Percentiles rank a stretch among this genome's conserved stretches.
Evolutionary conservation across 2,888 invertebrate species (phyloP).

Genomic region (Drosophila anceps): DNA sequence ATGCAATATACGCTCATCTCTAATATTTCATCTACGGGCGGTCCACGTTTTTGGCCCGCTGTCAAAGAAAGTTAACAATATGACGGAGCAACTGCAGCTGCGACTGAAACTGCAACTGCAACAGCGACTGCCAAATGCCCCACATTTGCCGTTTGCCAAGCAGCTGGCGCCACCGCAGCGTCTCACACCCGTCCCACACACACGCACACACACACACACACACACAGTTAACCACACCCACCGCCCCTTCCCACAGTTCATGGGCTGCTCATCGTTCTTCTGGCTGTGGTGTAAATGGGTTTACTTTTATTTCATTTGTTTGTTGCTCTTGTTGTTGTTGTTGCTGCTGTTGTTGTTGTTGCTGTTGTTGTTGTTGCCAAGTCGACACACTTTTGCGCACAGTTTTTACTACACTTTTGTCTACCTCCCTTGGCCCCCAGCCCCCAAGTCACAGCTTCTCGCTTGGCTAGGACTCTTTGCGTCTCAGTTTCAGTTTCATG

Average conservation of each 20-base stretch:
- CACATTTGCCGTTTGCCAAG: conserved; percentile 73
- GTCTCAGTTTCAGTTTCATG: conserved; percentile 26
- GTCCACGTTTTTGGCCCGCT: conserved; percentile 67
- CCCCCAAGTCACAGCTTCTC: neutral
- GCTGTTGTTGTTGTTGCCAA: conserved; percentile 55
- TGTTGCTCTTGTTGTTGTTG: conserved; percentile 45
- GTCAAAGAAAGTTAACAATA: conserved; percentile 80
- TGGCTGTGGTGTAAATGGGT: conserved; percentile 77
- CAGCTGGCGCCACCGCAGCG: conserved; percentile 53
- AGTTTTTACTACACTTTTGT: conserved; percentile 68
- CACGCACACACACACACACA: too few species aligned
- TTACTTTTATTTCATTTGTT: conserved; percentile 80
- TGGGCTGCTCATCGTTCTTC: conserved; percentile 43
- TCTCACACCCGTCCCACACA: conserved; percentile 12
- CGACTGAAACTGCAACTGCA: conserved; percentile 37
- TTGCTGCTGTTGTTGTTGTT: conserved; percentile 38
- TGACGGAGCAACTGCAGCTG: conserved; percentile 53
- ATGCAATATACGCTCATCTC: conserved; percentile 9
- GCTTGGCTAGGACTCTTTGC: conserved; percentile 25
- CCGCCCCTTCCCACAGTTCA: conserved; percentile 2
- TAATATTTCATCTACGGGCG: conserved; percentile 33
- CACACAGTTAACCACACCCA: conserved; percentile 2
- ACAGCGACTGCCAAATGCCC: conserved; percentile 72
- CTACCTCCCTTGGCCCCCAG: conserved; percentile 47
- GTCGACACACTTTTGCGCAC: conserved; percentile 80